Base-by-base conservation (phyloP, 2,797 vertebrate species). In the Mycteria americana region DNA sequence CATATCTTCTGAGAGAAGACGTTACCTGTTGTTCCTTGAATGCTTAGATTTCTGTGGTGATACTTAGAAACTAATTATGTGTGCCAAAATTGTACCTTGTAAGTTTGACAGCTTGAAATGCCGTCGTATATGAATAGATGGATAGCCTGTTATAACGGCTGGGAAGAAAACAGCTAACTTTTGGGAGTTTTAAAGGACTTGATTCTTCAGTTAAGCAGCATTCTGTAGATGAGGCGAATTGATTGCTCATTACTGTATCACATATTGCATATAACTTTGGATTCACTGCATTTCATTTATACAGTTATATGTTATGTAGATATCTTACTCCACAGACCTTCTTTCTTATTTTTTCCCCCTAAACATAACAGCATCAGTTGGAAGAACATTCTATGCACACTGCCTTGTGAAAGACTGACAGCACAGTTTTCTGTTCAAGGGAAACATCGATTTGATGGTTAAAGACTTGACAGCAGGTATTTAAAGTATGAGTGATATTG, bases 391-490 rank as follows among this genome's bases (percentile, higher is more conserved):
- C 31, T 56, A 48, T 68, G 18, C 25, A 68, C 45, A 30, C 77
- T 60, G 13, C 10, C 27, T 75, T 53, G 22, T 57, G 27, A 46
- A 87, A 74, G 54, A 74, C 70, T 77, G 81, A 57, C 43, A 77
- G 31, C 16, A n/a, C 7, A 50, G 48, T 30, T 84, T 91, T 92
- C 60, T 68, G 33, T 70, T 89, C n/a, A 91, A 73, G 54, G 28
- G 41, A 88, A 87, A 63, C 39, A 57, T 80, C 2, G 4, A 67
- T 89, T 80, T 48, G 13, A 37, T 35, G 22, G 31, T 80, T 87
- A 86, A 81, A 89, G 51, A 22, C 60, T 88, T 92, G 72, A 69
- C 48, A 91, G 37, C 7, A 73, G 81, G 50, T 92, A 89, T 92
- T 89, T 67, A 81, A 94, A 85, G n/a, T 79, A 43, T 28, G 15